Evolutionary conservation across 2,797 vertebrate genomes (phyloP).

Genomic region (Synanceia verrucosa): DNA sequence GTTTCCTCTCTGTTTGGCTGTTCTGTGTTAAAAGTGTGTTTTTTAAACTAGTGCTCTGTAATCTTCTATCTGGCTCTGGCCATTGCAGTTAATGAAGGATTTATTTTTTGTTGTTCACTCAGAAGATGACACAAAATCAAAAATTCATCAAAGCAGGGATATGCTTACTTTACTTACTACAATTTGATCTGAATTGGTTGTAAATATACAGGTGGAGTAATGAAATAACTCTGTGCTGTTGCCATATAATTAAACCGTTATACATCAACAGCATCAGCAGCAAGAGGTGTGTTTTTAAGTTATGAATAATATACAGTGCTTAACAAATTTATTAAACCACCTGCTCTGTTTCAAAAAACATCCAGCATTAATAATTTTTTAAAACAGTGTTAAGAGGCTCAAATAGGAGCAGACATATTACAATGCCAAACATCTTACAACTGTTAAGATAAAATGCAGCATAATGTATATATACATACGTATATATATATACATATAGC

Average conservation of each 20-base stretch:
- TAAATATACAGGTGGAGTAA: constrained; percentile 18
- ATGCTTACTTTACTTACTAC: constrained; percentile 22
- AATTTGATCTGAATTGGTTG: constrained; percentile 2
- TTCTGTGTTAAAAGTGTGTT: constrained; percentile 40
- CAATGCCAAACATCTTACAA: background rate
- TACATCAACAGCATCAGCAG: background rate
- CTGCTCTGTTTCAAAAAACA: no score
- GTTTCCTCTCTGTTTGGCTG: constrained; percentile 42
- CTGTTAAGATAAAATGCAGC: no score
- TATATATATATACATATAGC: no score
- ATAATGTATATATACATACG: no score
- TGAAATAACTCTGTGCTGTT: background rate
- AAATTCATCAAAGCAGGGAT: constrained; percentile 46
- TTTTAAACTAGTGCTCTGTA: constrained; percentile 55
- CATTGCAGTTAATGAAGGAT: constrained; percentile 47
- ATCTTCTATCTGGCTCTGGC: constrained; percentile 47
- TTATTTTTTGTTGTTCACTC: constrained; percentile 45
- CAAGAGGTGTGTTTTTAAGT: background rate
- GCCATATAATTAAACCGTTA: constrained; percentile 8
- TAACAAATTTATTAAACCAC: no score
- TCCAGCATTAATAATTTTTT: no score
- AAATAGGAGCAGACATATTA: constrained; percentile 19
- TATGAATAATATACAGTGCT: no score
- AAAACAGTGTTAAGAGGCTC: constrained; percentile 33
- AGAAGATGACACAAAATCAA: constrained; percentile 62